These are phyloP conservation scores for Ophioninae sp. DNA, from an alignment of 2,888 invertebrate species.

Conservation along the genomic window DNA sequence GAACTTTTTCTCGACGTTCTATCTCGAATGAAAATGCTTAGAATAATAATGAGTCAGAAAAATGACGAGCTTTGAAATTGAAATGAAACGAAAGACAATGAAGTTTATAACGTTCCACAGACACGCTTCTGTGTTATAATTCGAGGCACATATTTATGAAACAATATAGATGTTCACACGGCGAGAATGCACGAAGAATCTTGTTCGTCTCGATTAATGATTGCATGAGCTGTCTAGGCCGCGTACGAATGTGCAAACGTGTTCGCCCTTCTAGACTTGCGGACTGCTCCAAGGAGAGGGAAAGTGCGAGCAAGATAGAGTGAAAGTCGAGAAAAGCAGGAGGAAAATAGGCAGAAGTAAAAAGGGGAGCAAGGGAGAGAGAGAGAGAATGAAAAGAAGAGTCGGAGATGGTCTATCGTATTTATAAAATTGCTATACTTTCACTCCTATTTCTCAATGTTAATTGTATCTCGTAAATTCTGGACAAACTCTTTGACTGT, in stretches of 20 bases:
- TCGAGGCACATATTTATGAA: slow-evolving; percentile 18
- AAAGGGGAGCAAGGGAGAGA: background rate
- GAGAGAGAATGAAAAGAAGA: slow-evolving; percentile 13
- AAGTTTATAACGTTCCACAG: slow-evolving; percentile 19
- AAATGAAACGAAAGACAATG: slow-evolving; percentile 32
- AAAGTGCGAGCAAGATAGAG: slow-evolving; percentile 1
- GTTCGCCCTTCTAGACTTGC: background rate
- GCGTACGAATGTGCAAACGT: background rate
- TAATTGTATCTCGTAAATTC: slow-evolving; percentile 70
- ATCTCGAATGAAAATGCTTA: background rate
- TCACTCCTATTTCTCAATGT: slow-evolving; percentile 73
- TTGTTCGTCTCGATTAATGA: slow-evolving; percentile 45
- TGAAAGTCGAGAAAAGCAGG: background rate
- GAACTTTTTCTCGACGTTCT: background rate
- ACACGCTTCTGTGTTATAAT: slow-evolving; percentile 1
- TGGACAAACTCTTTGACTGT: slow-evolving; percentile 63
- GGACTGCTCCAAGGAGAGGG: background rate
- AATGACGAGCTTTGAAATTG: background rate
- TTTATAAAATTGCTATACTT: slow-evolving; percentile 64
- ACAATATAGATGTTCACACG: slow-evolving; percentile 30
- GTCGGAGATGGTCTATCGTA: slow-evolving; percentile 41
- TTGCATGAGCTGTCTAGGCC: slow-evolving; percentile 28
- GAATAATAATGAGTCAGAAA: slow-evolving; percentile 36
- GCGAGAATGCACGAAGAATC: slow-evolving; percentile 30
- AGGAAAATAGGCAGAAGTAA: background rate